phyloP scores from a whole-genome alignment of 35 echinoderm and acorn worm genomes.

The Diadema setosum region DNA sequence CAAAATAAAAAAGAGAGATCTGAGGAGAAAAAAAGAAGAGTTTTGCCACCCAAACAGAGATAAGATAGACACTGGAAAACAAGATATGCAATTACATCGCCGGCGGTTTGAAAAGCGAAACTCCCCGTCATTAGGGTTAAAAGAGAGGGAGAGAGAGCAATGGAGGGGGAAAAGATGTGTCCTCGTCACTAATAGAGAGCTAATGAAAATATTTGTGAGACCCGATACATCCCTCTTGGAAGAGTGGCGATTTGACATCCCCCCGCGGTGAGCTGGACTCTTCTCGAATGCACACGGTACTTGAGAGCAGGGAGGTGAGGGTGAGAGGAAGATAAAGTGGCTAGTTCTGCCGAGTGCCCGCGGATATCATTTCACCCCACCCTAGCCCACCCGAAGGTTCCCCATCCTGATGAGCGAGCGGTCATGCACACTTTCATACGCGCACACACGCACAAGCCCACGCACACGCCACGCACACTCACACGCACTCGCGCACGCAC shows the following conservation, averaged over 20 bases:
- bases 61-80: background rate
- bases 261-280: background rate
- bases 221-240: background rate
- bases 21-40: background rate
- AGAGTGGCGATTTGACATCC: background rate
- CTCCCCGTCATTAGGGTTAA: background rate
- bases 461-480: no score
- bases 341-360: background rate
- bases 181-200: background rate
- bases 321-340: no score
- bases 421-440: no score
- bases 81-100: constrained; percentile 14
- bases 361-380: background rate
- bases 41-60: background rate
- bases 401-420: background rate
- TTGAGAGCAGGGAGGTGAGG: background rate
- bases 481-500: no score
- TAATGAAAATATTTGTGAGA: constrained; percentile 3
- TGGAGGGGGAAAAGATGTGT: no score
- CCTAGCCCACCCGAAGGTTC: no score
- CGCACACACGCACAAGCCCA: no score
- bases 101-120: constrained; percentile 13
- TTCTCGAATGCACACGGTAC: background rate
- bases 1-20: no score
- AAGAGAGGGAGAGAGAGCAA: no score